These are phyloP conservation scores for Danaus melanippus DNA, from an alignment of 1,140 invertebrate species.

Conservation along the genomic window DNA sequence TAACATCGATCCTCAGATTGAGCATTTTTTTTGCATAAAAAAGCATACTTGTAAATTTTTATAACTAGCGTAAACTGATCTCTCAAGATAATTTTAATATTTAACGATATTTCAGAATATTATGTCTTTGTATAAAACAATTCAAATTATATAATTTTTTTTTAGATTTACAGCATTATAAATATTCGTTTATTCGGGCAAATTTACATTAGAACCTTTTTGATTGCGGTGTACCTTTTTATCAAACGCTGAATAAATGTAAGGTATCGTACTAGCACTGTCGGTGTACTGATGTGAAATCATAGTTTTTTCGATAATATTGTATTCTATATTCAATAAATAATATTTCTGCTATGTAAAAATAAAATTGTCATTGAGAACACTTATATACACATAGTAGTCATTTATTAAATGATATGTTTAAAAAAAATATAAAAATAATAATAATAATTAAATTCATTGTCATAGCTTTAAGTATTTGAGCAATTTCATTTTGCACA, in stretches of 20 bases:
- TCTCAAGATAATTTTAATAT: constrained; percentile 70
- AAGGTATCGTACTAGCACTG: constrained; percentile 63
- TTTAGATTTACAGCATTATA: constrained; percentile 59
- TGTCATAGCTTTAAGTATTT: constrained; percentile 69
- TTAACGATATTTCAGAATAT: constrained; percentile 66
- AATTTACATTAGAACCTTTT: constrained; percentile 50
- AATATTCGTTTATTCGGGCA: constrained; percentile 53
- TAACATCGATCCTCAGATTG: constrained; percentile 11
- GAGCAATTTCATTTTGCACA: constrained; percentile 65
- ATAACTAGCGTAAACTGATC: constrained; percentile 70
- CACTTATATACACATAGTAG: constrained; percentile 55
- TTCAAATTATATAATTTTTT: constrained; percentile 49
- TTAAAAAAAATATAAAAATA: constrained; percentile 14
- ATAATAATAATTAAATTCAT: constrained; percentile 61
- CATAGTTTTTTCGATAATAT: constrained; percentile 68
- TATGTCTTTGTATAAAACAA: constrained; percentile 66
- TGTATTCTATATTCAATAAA: constrained; percentile 71
- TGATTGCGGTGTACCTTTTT: constrained; percentile 50
- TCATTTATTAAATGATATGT: constrained; percentile 60
- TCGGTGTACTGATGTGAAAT: constrained; percentile 65
- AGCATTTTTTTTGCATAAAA: constrained; percentile 25
- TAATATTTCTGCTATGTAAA: constrained; percentile 69
- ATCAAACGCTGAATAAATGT: constrained; percentile 55
- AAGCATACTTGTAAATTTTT: constrained; percentile 69
- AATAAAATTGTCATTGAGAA: constrained; percentile 56